These are phyloP conservation scores for Discoglossus pictus DNA, from an alignment of 2,797 vertebrate species.

Conservation along the genomic window DNA sequence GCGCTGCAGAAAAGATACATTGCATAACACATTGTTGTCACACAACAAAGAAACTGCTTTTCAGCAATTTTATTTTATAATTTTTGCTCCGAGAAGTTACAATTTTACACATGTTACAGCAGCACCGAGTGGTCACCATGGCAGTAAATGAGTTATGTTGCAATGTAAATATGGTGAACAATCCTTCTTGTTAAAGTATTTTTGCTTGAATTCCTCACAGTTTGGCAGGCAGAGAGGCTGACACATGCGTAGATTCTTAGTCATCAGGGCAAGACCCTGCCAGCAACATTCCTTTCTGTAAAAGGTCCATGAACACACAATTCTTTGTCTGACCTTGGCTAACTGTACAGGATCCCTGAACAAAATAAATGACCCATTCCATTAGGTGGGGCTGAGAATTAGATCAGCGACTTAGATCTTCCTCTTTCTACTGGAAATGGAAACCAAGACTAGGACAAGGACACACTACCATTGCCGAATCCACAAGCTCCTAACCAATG, in stretches of 20 bases:
- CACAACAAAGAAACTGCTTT: too few relatives aligned
- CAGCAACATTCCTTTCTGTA: slow-evolving; percentile 42
- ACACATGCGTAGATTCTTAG: slow-evolving; percentile 48
- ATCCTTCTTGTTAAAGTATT: slow-evolving; percentile 15
- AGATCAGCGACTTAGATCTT: slow-evolving; percentile 25
- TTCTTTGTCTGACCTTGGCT: slow-evolving; percentile 41
- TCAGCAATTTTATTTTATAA: too few relatives aligned
- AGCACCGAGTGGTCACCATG: too few relatives aligned
- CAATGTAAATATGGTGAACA: too few relatives aligned
- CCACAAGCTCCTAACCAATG: too few relatives aligned
- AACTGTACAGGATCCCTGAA: slow-evolving; percentile 29
- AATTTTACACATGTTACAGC: too few relatives aligned
- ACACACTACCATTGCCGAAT: too few relatives aligned
- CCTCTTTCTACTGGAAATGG: slow-evolving; percentile 10
- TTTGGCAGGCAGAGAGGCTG: slow-evolving; percentile 34
- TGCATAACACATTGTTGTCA: too few relatives aligned
- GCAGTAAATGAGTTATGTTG: too few relatives aligned
- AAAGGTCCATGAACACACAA: slow-evolving; percentile 45
- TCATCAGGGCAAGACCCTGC: slow-evolving; percentile 34
- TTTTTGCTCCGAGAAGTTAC: too few relatives aligned
- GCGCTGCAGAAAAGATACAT: too few relatives aligned
- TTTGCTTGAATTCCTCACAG: slow-evolving; percentile 22
- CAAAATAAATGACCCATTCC: slow-evolving; percentile 38
- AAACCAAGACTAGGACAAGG: too few relatives aligned
- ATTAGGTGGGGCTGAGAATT: slow-evolving; percentile 12